Evolutionary conservation across 2,888 invertebrate genomes (phyloP).

Genomic region (Chymomyza procnemis): DNA sequence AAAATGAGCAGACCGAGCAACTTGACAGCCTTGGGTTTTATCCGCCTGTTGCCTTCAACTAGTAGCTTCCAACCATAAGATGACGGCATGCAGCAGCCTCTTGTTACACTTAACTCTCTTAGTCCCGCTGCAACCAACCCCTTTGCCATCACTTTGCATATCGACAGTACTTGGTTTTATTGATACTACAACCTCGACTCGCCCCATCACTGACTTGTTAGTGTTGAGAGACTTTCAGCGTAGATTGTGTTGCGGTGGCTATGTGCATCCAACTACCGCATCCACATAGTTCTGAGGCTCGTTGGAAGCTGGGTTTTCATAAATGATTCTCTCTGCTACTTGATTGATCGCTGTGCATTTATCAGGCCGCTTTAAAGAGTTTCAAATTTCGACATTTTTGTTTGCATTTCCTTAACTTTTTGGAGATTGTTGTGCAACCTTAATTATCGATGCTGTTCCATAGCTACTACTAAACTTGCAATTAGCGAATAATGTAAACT

Average conservation of each 20-base stretch:
- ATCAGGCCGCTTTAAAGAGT: not conserved
- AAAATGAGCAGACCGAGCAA: conserved; percentile 44
- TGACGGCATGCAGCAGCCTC: conserved; percentile 11
- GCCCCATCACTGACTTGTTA: conserved; percentile 35
- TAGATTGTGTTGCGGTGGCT: too few species aligned
- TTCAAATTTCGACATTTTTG: not conserved
- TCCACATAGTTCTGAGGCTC: not conserved
- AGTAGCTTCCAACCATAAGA: conserved; percentile 10
- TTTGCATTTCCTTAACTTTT: not conserved
- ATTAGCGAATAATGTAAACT: too few species aligned
- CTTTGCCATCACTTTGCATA: conserved; percentile 44
- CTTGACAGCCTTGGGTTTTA: not conserved
- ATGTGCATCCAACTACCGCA: too few species aligned
- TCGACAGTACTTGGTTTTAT: conserved; percentile 43
- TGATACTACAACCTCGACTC: not conserved
- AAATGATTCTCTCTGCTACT: not conserved
- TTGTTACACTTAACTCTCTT: not conserved
- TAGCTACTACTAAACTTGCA: too few species aligned
- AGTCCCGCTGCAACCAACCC: not conserved
- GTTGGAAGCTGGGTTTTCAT: not conserved
- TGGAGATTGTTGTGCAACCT: not conserved
- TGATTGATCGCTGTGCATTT: not conserved
- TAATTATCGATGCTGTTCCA: too few species aligned
- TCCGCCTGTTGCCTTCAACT: not conserved
- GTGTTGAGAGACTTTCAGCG: conserved; percentile 34